A percentile compares a stretch with the other conserved stretches of the same genome.
Evolutionary conservation across 2,888 invertebrate species (phyloP).

Genomic region (Merodon equestris): DNA sequence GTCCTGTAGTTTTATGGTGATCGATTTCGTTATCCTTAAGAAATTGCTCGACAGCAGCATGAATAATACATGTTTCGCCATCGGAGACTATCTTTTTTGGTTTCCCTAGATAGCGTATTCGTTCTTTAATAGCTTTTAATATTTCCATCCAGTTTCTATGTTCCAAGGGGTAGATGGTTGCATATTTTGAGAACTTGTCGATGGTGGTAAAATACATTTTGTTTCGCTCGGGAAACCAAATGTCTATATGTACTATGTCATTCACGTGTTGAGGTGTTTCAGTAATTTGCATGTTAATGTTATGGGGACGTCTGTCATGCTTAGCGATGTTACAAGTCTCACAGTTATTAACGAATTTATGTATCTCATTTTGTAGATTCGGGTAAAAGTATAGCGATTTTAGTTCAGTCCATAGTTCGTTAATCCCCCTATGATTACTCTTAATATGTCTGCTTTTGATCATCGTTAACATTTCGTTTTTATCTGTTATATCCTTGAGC

Average conservation of each 20-base stretch:
- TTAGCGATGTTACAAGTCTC: conserved; percentile 19
- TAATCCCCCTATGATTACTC: conserved; percentile 18
- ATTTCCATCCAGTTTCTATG: conserved; percentile 20
- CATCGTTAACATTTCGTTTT: conserved; percentile 12
- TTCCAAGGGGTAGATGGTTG: background rate
- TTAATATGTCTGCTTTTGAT: conserved; percentile 5
- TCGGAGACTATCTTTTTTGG: conserved; percentile 17
- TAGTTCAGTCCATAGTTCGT: conserved; percentile 18
- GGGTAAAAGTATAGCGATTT: conserved; percentile 28
- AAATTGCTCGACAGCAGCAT: conserved; percentile 1
- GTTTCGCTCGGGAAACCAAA: conserved; percentile 20
- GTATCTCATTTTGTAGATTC: conserved; percentile 18
- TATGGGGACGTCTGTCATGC: no score
- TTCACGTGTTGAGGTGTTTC: no score
- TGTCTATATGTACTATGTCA: no score
- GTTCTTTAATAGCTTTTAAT: conserved; percentile 8
- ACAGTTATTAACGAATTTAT: conserved; percentile 23
- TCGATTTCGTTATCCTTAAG: conserved; percentile 7
- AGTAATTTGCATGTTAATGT: no score
- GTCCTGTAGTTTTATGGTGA: conserved; percentile 14
- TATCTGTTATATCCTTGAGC: conserved; percentile 16
- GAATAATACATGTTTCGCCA: conserved; percentile 5
- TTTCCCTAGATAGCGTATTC: conserved; percentile 9
- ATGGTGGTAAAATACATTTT: conserved; percentile 25
- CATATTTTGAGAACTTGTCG: conserved; percentile 31